Evolutionary conservation across 2,113 vertebrate species (phyloP), one percentile per base, ranked within the genome.

Genomic region (Numida meleagris): DNA sequence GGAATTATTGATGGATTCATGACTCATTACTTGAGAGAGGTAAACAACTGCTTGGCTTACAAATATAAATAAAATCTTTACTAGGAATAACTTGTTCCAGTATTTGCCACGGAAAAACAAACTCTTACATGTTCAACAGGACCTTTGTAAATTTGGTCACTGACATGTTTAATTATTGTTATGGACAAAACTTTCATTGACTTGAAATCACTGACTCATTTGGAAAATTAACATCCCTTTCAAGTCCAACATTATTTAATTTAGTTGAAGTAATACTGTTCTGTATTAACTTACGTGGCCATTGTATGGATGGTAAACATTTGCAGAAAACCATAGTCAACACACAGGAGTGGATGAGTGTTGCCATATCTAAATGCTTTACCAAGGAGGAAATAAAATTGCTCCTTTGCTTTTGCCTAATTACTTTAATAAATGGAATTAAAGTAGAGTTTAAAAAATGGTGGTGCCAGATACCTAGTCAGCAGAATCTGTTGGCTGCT

Each of bases 1-100:
- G 98, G 98, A 79, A 97, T 99, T 96, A 99, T 99, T n/a, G 99
- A 99, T 66, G 99, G 99, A 94, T 99, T 99, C 97, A 98, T 99
- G 98, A 99, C 98, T 6, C 98, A 98, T 96, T 99, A 99, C 95
- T 95, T 99, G 80, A 98, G 98, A 98, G 98, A 99, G 99, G 99
- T 98, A 98, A 86, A 90, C 34, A 25, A 31, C 50, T 4, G 4
- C 53, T 75, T n/a, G 23, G 2, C 43, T 93, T 81, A 78, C 21
- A 88, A 81, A 70, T 42, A 14, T 73, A 86, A 96, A 74, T 19
- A 89, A 81, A 94, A 73, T 79, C 19, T 67, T 77, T 40, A n/a
- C 31, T 59, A 51, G 62, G 71, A 75, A 73, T 86, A 82, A 51
- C 31, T 62, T 43, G 33, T 3, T 62, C 24, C n/a, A 68, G 43